phyloP scores from a whole-genome alignment of 2,797 vertebrate genomes.

The Nyctalus aviator region DNA sequence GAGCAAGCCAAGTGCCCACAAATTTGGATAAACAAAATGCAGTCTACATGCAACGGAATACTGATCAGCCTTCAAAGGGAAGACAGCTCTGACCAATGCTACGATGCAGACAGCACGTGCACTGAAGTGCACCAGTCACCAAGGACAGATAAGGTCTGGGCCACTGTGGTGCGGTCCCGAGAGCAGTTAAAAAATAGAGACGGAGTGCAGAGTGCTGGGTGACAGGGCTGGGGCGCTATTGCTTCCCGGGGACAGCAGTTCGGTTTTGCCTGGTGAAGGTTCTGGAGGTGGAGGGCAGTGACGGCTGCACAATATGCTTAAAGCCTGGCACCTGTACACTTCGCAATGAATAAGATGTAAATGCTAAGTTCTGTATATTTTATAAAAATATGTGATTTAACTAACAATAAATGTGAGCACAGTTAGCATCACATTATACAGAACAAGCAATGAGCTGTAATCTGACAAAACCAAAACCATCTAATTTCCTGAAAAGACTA shows the following conservation, averaged over 20 bases:
- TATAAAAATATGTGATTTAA: background rate
- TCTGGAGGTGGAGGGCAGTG: rapidly evolving
- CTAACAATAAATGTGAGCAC: background rate
- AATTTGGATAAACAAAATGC: background rate
- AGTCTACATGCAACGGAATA: background rate
- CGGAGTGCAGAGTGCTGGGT: rapidly evolving
- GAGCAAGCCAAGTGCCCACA: background rate
- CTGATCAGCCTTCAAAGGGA: background rate
- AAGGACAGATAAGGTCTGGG: background rate
- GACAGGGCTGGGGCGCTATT: too few species aligned
- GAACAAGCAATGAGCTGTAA: background rate
- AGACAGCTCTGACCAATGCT: background rate
- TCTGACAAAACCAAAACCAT: background rate
- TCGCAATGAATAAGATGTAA: background rate
- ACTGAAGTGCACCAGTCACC: background rate
- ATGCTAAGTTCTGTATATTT: background rate
- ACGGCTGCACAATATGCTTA: rapidly evolving
- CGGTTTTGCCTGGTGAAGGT: background rate
- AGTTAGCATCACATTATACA: too few species aligned
- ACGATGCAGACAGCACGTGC: background rate
- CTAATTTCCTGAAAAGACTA: background rate
- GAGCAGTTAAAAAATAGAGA: background rate
- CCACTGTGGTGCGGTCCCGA: background rate
- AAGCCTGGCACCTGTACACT: background rate
- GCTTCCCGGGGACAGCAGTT: rapidly evolving